Base-by-base conservation (phyloP, 2,113 vertebrate species). In the Cacatua alba region DNA sequence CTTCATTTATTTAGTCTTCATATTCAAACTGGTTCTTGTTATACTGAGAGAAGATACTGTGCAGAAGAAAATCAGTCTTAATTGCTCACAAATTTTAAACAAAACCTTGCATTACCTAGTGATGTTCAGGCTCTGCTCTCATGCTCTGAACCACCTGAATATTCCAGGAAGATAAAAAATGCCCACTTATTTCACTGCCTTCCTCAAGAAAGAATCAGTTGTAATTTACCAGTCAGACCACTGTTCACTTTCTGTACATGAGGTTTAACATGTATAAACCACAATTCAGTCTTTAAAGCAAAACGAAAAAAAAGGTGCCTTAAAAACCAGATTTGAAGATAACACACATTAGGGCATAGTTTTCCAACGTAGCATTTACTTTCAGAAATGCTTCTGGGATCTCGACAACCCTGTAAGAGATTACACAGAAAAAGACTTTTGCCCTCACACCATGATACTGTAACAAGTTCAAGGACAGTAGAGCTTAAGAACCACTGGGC, bases 361-460 rank as follows among this genome's bases (percentile, higher is more conserved):
- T 86, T 83, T 81, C 37, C 33, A 86, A 69, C 20, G 9, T 33
- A 13, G 31, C 31, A 77, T 75, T 82, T 86, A 15, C 43, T 86
- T 88, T 78, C 76, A 75, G 41, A 83, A 96, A 81, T 16, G 35
- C 13, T 86, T 90, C 68, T 81, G 35, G 31, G 21, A 63, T 83
- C 57, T 10, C 65, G 25, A 67, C 51, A 88, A 67, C 17, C 35
- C 35, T 9, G 0, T 5, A 72, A 57, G 12, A 31, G 19, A 48
- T 65, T 85, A 35, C 6, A n/a, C 6, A 65, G 46, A 63, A 84
- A 84, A 70, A 49, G 7, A 37, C 10, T 86, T 76, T 71, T 91
- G 60, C 83, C 55, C 39, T 86, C 52, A 78, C 9, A 51, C 7
- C 28, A 35, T 8, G 6, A 33, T 60, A 68, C 67, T 39, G 3